phyloP scores from a whole-genome alignment of 2,797 vertebrate species.

The Phalloptychus januarius region DNA sequence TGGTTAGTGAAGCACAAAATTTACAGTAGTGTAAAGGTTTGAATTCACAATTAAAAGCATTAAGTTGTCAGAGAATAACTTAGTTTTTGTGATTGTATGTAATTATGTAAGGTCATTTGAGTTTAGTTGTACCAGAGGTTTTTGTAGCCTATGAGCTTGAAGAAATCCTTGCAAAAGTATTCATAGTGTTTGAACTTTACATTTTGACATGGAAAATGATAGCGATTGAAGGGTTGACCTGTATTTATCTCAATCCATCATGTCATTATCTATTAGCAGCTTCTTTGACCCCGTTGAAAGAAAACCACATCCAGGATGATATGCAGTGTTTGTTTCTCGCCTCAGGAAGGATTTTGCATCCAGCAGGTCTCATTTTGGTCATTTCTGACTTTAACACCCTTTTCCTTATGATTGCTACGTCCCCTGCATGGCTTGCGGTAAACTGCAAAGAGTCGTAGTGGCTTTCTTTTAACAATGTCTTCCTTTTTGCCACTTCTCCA shows the following conservation, averaged over 20 bases:
- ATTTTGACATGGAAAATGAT: neutral
- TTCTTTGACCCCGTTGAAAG: neutral
- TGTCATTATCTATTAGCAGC: neutral
- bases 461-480: neutral
- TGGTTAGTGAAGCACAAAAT: conserved; percentile 1
- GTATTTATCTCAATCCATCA: neutral
- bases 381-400: neutral
- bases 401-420: neutral
- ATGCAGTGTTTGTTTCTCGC: neutral
- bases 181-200: neutral
- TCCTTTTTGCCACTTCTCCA: neutral
- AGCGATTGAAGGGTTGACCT: neutral
- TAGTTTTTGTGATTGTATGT: neutral
- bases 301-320: neutral
- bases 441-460: neutral
- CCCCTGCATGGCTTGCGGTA: neutral
- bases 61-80: neutral
- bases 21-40: neutral
- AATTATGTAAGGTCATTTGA: neutral
- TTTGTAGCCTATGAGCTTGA: neutral
- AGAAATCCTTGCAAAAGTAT: neutral
- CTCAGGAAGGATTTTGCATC: neutral
- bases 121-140: neutral
- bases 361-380: neutral
- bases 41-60: neutral